Base-by-base conservation (phyloP, 1,140 invertebrate species). In the Copidosoma floridanum region DNA sequence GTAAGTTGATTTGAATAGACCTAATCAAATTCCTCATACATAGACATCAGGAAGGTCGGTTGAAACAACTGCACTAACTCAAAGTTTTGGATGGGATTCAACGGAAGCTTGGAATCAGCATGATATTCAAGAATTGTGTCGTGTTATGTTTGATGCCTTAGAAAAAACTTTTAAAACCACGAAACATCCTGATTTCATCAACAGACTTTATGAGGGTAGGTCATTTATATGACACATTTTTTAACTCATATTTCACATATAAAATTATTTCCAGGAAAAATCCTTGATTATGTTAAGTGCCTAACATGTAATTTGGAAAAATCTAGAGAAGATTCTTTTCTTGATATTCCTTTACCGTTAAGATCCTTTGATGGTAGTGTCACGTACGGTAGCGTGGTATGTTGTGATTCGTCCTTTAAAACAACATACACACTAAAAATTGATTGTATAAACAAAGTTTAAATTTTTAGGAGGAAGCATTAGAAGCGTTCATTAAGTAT, bases 241-340 rank as follows among this genome's bases (percentile, higher is more conserved):
- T 23, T 57, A 55, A 16, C 27, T n/a, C 58, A 29, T 50, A 20
- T 44, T 26, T 60, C 47, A 57, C 63, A 41, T 12, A 47, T 54
- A 65, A 43, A 47, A 41, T 57, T 46, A 70, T 80, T 62, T 83
- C 56, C 82, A 87, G 88, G 91, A 62, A 93, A 92, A 80, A 89
- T 95, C 86, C 91, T 91, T 55, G 93, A 95, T 79, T 96, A 94
- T 74, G 92, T 96, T 4, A 93, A 93, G 76, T 97, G 94, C 80
- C 75, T 94, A 32, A 89, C 93, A 78, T 97, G 94, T 81, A 82
- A 85, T 21, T 90, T 86, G 43, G 92, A 94, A 70, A 95, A 93
- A 81, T 87, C 88, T 11, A 82, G 91, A 48, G 87, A 89, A 73
- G 93, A 94, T 74, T 89, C 89, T 8, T 96, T 94, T 75, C 80